These are phyloP conservation scores for Heliconius nattereri DNA, from an alignment of 1,140 invertebrate species.

Conservation along the genomic window DNA sequence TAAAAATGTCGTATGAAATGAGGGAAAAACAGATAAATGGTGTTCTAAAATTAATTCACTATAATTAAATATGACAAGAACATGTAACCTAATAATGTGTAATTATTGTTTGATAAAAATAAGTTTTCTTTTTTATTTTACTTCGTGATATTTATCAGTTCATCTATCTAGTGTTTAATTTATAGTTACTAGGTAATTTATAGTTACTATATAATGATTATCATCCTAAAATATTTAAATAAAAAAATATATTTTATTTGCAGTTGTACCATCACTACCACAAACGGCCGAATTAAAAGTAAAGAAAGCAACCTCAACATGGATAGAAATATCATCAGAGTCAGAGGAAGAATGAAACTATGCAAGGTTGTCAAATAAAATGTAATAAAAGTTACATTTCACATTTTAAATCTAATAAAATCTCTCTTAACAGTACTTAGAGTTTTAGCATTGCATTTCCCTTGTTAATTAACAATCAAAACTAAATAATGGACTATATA, in stretches of 20 bases:
- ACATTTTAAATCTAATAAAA: constrained; percentile 60
- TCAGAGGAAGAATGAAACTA: constrained; percentile 63
- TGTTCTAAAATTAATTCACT: too few species aligned
- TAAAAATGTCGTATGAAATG: too few species aligned
- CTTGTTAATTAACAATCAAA: constrained; percentile 58
- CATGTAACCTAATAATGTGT: too few species aligned
- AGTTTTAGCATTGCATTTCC: constrained; percentile 66
- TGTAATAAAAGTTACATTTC: constrained; percentile 71
- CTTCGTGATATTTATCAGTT: too few species aligned
- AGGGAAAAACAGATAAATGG: too few species aligned
- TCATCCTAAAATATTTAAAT: too few species aligned
- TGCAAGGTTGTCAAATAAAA: constrained; percentile 62
- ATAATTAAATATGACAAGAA: too few species aligned
- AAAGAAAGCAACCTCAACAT: constrained; percentile 57
- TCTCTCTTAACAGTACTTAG: constrained; percentile 58
- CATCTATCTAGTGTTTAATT: too few species aligned
- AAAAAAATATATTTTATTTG: constrained; percentile 33
- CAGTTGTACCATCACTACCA: constrained; percentile 64
- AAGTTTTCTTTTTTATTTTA: too few species aligned
- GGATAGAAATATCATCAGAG: constrained; percentile 77
- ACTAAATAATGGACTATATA: constrained; percentile 10
- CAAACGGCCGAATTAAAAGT: constrained; percentile 65
- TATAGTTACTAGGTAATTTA: too few species aligned
- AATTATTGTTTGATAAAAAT: too few species aligned
- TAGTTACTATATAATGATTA: too few species aligned